phyloP scores from a whole-genome alignment of 2,113 vertebrate species.

The Mugil cephalus region DNA sequence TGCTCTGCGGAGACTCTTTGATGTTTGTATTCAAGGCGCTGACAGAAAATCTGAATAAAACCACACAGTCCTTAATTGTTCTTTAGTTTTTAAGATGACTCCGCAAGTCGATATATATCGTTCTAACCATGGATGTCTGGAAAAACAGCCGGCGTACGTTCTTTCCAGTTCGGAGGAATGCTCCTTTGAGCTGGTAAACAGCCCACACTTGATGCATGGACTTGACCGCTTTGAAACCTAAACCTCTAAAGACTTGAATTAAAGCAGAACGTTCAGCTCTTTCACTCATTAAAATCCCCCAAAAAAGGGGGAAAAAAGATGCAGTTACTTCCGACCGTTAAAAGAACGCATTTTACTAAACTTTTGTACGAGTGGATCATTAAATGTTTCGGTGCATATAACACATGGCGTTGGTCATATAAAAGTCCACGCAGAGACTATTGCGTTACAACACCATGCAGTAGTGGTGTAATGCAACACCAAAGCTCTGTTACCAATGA shows the following conservation, averaged over 20 bases:
- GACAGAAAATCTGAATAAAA: not conserved
- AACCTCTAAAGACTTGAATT: not conserved
- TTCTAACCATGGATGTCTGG: not conserved
- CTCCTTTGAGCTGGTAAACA: not conserved
- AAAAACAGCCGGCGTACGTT: not conserved
- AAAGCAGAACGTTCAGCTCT: conserved; percentile 11
- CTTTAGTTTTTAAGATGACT: not conserved
- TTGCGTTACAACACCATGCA: conserved; percentile 43
- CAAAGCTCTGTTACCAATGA: conserved; percentile 27
- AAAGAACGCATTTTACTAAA: conserved; percentile 13
- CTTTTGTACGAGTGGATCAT: conserved; percentile 1
- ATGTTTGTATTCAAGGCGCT: not conserved
- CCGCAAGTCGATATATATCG: not conserved
- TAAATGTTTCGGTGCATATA: conserved; percentile 44
- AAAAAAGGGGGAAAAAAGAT: conserved; percentile 7
- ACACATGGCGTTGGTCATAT: conserved; percentile 41
- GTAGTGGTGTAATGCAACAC: not conserved
- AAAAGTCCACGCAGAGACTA: conserved; percentile 39
- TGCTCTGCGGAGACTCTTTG: not conserved
- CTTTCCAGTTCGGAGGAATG: conserved; percentile 4
- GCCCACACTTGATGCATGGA: not conserved
- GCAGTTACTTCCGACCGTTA: conserved; percentile 9
- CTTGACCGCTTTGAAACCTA: not conserved
- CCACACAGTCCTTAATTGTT: not conserved
- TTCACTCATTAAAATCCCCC: not conserved